phyloP scores from a whole-genome alignment of 2,113 vertebrate species.

The Amia ocellicauda region DNA sequence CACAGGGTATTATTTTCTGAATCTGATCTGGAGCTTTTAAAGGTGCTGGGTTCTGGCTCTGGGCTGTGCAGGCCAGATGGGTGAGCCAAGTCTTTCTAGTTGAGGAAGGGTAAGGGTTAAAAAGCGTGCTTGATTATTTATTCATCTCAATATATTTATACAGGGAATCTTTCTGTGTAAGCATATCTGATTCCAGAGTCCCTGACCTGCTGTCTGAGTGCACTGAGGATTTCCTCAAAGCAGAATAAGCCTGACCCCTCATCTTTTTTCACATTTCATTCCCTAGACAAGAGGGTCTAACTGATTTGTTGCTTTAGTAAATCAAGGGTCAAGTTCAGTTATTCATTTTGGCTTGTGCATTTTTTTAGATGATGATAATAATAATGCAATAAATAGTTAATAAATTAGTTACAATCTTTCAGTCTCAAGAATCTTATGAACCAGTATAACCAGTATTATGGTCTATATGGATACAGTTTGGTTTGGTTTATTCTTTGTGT shows the following conservation, averaged over 20 bases:
- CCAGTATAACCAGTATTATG: no score
- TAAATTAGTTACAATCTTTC: no score
- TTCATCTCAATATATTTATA: background rate
- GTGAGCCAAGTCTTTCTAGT: background rate
- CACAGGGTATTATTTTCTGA: background rate
- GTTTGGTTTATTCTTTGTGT: no score
- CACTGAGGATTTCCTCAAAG: conserved; percentile 49
- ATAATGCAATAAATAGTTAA: no score
- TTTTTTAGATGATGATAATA: no score
- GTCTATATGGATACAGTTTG: no score
- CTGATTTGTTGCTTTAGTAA: no score
- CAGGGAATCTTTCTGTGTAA: background rate
- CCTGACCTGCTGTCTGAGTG: conserved; percentile 54
- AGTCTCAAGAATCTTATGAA: no score
- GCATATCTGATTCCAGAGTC: background rate
- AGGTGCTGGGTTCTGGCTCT: background rate
- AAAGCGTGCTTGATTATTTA: background rate
- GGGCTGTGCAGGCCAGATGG: background rate
- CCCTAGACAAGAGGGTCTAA: no score
- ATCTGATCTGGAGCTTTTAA: background rate
- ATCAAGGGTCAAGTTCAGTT: no score
- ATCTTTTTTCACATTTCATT: no score
- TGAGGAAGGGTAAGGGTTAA: background rate
- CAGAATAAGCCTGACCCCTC: background rate
- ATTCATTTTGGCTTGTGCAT: no score